phyloP scores from a whole-genome alignment of 2,113 vertebrate species.

The Meriones unguiculatus region DNA sequence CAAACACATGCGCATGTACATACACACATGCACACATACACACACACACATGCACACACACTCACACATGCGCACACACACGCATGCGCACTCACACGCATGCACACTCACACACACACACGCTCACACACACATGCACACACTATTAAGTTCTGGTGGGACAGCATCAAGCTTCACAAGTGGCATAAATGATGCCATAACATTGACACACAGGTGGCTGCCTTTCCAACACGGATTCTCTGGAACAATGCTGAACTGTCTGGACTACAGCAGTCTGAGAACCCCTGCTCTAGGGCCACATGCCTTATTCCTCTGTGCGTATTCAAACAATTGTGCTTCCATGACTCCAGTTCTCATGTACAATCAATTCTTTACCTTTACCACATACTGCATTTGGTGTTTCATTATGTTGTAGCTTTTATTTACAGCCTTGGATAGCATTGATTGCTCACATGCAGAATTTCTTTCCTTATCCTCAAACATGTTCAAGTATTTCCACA shows the following conservation, averaged over 20 bases:
- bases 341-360: background rate
- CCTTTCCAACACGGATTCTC: background rate
- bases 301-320: background rate
- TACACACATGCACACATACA: too few species aligned
- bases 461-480: conserved; percentile 32
- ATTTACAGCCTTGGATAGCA: background rate
- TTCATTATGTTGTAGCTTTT: background rate
- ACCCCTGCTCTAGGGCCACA: background rate
- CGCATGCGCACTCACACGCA: background rate
- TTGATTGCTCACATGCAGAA: conserved; percentile 25
- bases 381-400: background rate
- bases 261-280: background rate
- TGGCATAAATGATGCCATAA: background rate
- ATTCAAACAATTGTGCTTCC: background rate
- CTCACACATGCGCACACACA: too few species aligned
- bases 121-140: too few species aligned
- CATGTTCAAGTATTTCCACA: background rate
- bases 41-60: background rate
- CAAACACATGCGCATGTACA: too few species aligned
- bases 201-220: background rate
- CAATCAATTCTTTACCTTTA: background rate
- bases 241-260: background rate
- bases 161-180: background rate
- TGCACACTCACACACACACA: too few species aligned
- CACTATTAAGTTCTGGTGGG: background rate